These are phyloP conservation scores for Sphaeridia pumilis DNA, from an alignment of 2,888 invertebrate genomes.

Conservation along the genomic window DNA sequence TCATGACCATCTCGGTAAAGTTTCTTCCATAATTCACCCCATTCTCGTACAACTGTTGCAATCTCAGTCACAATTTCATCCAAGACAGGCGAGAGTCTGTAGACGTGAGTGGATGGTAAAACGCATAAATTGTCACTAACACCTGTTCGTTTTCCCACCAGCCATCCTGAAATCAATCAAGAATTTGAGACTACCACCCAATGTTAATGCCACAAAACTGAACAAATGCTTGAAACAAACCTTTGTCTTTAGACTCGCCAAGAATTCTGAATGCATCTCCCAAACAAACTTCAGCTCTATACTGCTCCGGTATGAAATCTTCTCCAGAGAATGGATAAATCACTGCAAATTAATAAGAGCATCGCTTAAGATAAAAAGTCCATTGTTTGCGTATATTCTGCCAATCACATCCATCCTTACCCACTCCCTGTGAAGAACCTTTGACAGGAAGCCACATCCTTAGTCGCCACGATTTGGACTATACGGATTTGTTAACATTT, in stretches of 20 bases:
- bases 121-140: constrained; percentile 3
- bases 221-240: no score
- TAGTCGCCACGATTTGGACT: no score
- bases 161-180: constrained; percentile 5
- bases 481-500: no score
- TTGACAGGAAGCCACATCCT: constrained; percentile 2
- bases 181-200: not conserved
- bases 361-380: not conserved
- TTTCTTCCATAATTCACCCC: constrained; percentile 85
- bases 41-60: constrained; percentile 79
- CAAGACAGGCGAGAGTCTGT: constrained; percentile 42
- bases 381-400: not conserved
- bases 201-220: no score
- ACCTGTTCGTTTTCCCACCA: not conserved
- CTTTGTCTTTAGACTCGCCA: constrained; percentile 62
- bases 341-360: constrained; percentile 3
- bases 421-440: not conserved
- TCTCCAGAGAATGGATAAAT: constrained; percentile 15
- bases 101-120: constrained; percentile 1
- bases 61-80: constrained; percentile 86
- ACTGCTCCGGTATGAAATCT: constrained; percentile 44
- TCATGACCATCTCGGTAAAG: constrained; percentile 61
- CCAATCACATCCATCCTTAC: not conserved
- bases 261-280: constrained; percentile 85
- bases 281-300: constrained; percentile 71